Conservation (phyloP, 2,113 vertebrate species). For the Proteles cristata region DNA sequence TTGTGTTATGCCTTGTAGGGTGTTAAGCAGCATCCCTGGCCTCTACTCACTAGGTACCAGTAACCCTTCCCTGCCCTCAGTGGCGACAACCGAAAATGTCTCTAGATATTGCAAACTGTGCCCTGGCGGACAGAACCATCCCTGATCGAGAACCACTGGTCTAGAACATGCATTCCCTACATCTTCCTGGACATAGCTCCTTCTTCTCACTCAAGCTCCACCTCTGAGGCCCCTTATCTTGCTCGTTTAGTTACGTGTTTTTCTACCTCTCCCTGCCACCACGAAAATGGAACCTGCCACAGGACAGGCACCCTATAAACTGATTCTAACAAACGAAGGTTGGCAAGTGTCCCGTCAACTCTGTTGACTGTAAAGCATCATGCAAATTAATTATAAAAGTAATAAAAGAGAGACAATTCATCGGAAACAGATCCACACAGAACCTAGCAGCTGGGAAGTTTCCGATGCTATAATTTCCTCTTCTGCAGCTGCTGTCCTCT, state of each 20-base stretch:
- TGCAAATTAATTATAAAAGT: neutral
- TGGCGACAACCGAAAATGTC: neutral
- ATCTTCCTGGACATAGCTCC: neutral
- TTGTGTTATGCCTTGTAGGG: neutral
- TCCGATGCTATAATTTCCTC: neutral
- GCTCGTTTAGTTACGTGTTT: neutral
- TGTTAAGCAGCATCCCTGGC: neutral
- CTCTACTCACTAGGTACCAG: neutral
- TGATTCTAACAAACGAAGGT: neutral
- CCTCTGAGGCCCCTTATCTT: neutral
- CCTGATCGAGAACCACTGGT: neutral
- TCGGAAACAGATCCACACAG: neutral
- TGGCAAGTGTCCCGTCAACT: neutral
- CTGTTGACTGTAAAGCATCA: neutral
- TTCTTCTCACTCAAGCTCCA: neutral
- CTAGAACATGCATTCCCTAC: neutral
- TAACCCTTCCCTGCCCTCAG: neutral
- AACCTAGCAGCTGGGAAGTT: neutral
- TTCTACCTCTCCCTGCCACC: neutral
- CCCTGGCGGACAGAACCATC: neutral
- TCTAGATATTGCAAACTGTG: neutral
- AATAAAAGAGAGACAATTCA: conserved; percentile 21
- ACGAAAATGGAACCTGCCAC: neutral
- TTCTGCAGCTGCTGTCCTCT: neutral
- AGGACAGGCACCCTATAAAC: neutral